A percentile compares a stretch with the other conserved stretches of the same genome.
These are phyloP conservation scores for Busseola fusca DNA, from an alignment of 2,888 invertebrate species.

Conservation along the genomic window DNA sequence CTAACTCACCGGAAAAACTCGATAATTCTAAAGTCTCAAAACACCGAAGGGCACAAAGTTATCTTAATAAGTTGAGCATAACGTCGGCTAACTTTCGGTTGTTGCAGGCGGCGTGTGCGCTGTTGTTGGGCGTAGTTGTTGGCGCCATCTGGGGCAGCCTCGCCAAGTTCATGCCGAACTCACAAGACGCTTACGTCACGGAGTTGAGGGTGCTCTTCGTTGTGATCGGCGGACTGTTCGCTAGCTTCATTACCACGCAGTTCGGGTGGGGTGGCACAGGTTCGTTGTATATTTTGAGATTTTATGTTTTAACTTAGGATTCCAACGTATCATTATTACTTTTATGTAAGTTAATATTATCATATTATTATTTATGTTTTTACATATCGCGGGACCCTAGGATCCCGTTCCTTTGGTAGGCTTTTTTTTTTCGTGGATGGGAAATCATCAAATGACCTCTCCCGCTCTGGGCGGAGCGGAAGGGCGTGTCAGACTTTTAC, in stretches of 20 bases:
- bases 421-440: too few species aligned
- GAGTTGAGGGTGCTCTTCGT: conserved; percentile 81
- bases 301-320: not conserved
- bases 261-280: conserved; percentile 84
- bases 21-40: conserved; percentile 14
- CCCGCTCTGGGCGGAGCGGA: too few species aligned
- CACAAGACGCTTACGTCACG: conserved; percentile 74
- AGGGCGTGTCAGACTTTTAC: too few species aligned
- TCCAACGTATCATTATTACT: not conserved
- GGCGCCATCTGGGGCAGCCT: conserved; percentile 81
- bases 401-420: too few species aligned
- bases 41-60: conserved; percentile 32
- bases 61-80: conserved; percentile 28
- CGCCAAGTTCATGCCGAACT: conserved; percentile 76
- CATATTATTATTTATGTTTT: too few species aligned
- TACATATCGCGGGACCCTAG: too few species aligned
- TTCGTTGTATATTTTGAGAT: conserved; percentile 54
- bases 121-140: conserved; percentile 75
- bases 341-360: not conserved
- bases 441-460: too few species aligned
- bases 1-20: not conserved
- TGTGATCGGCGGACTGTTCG: conserved; percentile 78
- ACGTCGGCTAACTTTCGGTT: conserved; percentile 28
- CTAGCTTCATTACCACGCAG: conserved; percentile 74
- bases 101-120: conserved; percentile 78